Base-by-base conservation (phyloP, 2,113 vertebrate genomes). In the Eidolon helvum region DNA sequence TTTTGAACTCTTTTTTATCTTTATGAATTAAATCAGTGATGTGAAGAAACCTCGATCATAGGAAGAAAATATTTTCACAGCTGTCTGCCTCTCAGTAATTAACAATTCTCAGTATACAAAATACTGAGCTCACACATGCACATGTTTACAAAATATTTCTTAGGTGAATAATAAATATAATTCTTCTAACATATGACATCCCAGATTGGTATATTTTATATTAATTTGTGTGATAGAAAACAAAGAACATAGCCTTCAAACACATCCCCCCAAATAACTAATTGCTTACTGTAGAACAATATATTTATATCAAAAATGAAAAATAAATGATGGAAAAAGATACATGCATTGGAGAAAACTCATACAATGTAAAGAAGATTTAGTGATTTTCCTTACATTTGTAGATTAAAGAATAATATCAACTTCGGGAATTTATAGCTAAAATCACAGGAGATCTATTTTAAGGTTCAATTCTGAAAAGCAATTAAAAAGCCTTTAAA, bases 141-240 rank as follows among this genome's bases (percentile, higher is more conserved):
- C 5, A 48, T 94, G 59, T 92, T 97, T 94, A 88, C 84, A 96
- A 95, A 96, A 82, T 82, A 96, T 95, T 88, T 95, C 65, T 53
- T 53, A 96, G 71, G 71, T 97, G 65, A 77, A 85, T 72, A 90
- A 63, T 71, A 96, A 97, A 95, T 72, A 87, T 4, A 45, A 88
- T 71, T 78, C 61, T 90, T 5, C 26, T 85, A 90, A 50, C 12
- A 80, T 55, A 8, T n/a, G 40, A 71, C 3, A 88, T 74, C 9
- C 10, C 12, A 55, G 22, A 79, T 28, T 84, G 10, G 2, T 59
- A 55, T 63, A 90, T 16, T 92, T 63, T 69, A 45, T 50, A 33
- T 77, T 90, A 53, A 93, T 55, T 90, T 21, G 63, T 10, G 15
- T 77, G 26, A 2, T 30, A 0, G 55, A 83, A 74, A 57, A 19